Percentiles rank a stretch among this genome's conserved stretches.
Evolutionary conservation across 2,888 invertebrate genomes (phyloP).

Genomic region (Drosophila monieri): DNA sequence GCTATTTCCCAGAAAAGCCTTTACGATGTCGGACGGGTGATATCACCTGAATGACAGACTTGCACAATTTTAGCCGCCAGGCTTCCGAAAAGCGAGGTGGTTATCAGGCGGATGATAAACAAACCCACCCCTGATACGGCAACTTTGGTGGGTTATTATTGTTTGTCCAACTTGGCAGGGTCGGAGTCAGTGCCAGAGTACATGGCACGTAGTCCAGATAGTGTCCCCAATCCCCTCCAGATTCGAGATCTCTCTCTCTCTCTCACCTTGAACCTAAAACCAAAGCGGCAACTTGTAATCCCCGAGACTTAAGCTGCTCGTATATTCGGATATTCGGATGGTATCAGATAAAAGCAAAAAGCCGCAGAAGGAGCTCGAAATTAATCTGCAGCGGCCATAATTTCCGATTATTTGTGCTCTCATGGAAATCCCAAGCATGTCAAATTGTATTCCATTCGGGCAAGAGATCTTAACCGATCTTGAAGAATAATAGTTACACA

Average conservation of each 20-base stretch:
- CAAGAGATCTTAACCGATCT: conserved; percentile 71
- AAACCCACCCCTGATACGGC: conserved; percentile 28
- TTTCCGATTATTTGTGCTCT: conserved; percentile 68
- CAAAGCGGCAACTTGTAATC: conserved; percentile 41
- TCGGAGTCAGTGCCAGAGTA: conserved; percentile 8
- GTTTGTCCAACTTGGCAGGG: conserved; percentile 28
- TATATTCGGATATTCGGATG: conserved; percentile 31
- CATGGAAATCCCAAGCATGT: conserved; percentile 76
- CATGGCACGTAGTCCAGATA: conserved; percentile 28
- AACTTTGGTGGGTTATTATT: conserved; percentile 22
- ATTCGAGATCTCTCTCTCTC: neutral
- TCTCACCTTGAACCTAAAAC: conserved; percentile 43
- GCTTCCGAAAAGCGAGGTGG: conserved; percentile 17
- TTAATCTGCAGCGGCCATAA: conserved; percentile 72
- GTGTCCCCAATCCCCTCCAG: conserved; percentile 10
- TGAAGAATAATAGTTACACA: conserved; percentile 57
- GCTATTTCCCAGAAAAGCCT: conserved; percentile 32
- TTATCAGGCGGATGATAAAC: conserved; percentile 44
- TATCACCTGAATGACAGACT: conserved; percentile 49
- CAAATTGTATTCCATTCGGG: conserved; percentile 75
- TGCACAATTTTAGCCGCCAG: conserved; percentile 53
- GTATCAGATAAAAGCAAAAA: conserved; percentile 27
- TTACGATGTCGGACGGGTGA: conserved; percentile 21
- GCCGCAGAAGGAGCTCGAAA: conserved; percentile 50
- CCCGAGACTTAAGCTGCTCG: conserved; percentile 39